Evolutionary conservation across 2,888 invertebrate species (phyloP), one percentile per base, ranked within the genome.

Genomic region (Agrochola circellaris): DNA sequence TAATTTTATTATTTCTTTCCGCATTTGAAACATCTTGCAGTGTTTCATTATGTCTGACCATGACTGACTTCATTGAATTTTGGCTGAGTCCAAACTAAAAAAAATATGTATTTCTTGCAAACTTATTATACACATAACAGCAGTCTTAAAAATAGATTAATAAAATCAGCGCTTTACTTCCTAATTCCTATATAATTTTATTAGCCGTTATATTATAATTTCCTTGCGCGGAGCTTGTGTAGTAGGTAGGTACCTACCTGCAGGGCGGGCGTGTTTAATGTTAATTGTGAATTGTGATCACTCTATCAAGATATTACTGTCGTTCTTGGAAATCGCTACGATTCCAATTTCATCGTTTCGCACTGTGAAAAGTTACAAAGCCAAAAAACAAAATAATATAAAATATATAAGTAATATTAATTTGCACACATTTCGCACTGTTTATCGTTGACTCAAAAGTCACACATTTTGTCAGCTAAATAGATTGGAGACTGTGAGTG

Each of bases 1-100:
- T 51, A 1, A 66, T 82, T 75, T 69, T 66, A 70, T 69, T 69
- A 70, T 73, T 76, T 42, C 20, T 78, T 51, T 65, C 34, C 61
- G 60, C 66, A 72, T 34, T 81, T 45, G 54, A 70, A 62, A 56
- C 66, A 62, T 26, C 42, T 61, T 74, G 20, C 56, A 73, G 9
- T 34, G 68, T 60, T 58, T n/a, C 15, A 67, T 73, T 78, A 73
- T 67, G n/a, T 71, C 54, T 54, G 68, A 66, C 51, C 54, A 23
- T 54, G 56, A 60, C 68, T 38, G 56, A 34, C 15, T 62, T 54
- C 34, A 42, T 34, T 66, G 34, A 20, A 34, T 61, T 48, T 61
- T 15, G 30, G 26, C 51, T 0, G 6, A 60, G 23, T 26, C 42
- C 2, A 42, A 45, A 34, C 51, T 15, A 54, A n/a, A 30, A 17